Percentiles rank a stretch among this genome's conserved stretches.
phyloP scores from a whole-genome alignment of 2,797 vertebrate genomes.

The Siniperca scherzeri region DNA sequence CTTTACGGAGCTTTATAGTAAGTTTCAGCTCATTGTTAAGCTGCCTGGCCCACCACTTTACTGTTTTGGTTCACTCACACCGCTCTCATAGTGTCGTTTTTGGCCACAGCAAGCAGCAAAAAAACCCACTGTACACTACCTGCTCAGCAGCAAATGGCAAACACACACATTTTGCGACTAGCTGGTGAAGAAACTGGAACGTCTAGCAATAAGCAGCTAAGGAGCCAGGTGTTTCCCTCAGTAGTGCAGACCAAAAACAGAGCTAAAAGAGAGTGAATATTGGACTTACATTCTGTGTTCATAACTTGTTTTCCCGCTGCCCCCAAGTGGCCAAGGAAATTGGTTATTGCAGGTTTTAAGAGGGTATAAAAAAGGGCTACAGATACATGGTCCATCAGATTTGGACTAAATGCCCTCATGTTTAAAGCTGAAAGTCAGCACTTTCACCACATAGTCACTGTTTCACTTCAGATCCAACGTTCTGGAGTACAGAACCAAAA shows the following conservation, averaged over 20 bases:
- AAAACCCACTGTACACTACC: background rate
- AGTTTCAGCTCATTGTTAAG: background rate
- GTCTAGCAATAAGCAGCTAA: conserved; percentile 2
- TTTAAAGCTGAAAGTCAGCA: conserved; percentile 1
- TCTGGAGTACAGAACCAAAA: background rate
- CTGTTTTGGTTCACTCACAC: background rate
- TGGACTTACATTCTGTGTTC: background rate
- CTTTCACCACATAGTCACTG: background rate
- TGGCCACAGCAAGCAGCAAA: background rate
- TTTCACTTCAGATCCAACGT: background rate
- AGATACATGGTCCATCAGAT: background rate
- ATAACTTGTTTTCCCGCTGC: background rate
- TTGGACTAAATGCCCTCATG: background rate
- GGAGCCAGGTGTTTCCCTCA: background rate
- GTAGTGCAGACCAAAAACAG: background rate
- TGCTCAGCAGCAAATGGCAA: background rate
- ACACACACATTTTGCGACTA: background rate
- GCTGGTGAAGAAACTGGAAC: background rate
- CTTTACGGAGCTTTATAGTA: background rate
- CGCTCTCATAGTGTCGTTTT: background rate
- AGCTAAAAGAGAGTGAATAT: background rate
- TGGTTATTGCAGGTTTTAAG: background rate
- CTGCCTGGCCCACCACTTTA: background rate
- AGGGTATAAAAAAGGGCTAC: background rate
- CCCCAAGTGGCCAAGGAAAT: background rate